Percentiles rank a stretch among this genome's conserved stretches.
Conservation (phyloP, 1,140 invertebrate genomes). For the Amphibalanus amphitrite region DNA sequence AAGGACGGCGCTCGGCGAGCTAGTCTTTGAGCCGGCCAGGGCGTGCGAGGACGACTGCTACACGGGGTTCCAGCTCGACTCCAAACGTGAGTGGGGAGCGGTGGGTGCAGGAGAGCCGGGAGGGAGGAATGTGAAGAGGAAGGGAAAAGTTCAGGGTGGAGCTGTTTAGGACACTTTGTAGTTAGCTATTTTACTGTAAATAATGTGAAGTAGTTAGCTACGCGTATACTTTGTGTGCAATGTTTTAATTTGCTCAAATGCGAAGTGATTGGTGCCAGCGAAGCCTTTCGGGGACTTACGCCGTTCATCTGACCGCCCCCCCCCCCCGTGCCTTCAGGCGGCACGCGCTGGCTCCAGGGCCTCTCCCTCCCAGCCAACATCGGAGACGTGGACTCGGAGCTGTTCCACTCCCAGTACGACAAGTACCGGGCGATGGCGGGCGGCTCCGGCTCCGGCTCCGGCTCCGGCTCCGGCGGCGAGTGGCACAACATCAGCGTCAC, state of each 20-base stretch:
- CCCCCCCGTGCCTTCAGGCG: slow-evolving; percentile 33
- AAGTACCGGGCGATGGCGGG: slow-evolving; percentile 29
- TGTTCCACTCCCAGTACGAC: slow-evolving; percentile 37
- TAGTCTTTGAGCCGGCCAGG: slow-evolving; percentile 47
- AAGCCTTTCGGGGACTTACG: too few species aligned
- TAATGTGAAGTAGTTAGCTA: too few species aligned
- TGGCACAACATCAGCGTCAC: slow-evolving; percentile 52
- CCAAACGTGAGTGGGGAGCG: slow-evolving; percentile 32
- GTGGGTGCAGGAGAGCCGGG: too few species aligned
- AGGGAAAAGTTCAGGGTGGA: too few species aligned
- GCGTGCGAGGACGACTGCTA: slow-evolving; percentile 57
- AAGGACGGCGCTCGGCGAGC: slow-evolving; percentile 32
- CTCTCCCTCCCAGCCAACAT: slow-evolving; percentile 42
- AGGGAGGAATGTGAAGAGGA: too few species aligned
- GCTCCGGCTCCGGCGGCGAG: slow-evolving; percentile 14
- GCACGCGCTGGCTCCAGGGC: slow-evolving; percentile 51
- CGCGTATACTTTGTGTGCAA: too few species aligned
- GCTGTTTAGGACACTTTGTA: too few species aligned
- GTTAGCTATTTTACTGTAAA: too few species aligned
- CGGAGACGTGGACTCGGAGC: slow-evolving; percentile 39
- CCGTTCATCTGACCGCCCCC: too few species aligned
- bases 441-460: slow-evolving; percentile 23
- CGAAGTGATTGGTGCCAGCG: too few species aligned
- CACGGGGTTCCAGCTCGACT: slow-evolving; percentile 39
- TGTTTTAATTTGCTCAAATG: too few species aligned